Base-by-base conservation (phyloP, 2,888 invertebrate genomes). In the Tipula confusa region DNA sequence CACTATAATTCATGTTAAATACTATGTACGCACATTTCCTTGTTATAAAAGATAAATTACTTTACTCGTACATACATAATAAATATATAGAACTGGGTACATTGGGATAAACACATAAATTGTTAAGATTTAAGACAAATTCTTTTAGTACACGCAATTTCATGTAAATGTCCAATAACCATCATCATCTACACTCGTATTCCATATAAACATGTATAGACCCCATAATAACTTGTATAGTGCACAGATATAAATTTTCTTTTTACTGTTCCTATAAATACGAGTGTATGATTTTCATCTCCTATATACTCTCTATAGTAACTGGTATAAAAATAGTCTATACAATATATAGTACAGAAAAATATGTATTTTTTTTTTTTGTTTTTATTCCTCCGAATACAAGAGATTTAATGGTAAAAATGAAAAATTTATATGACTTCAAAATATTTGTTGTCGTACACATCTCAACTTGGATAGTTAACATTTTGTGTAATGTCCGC, bases 131-230 rank as follows among this genome's bases (percentile, higher is more conserved):
- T 64, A 64, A 24, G 64, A 64, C 64, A 64, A 64, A 64, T 18
- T 64, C 64, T 64, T 24, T 24, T 64, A 64, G 64, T 64, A 64
- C 64, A 64, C 64, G 64, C 64, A 64, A 64, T 64, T 64, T 64
- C 64, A 64, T 64, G 64, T 64, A 64, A 64, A 64, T 64, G 64
- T 64, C 64, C 64, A 64, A 64, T 64, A 64, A 64, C 64, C 64
- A 64, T 64, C 64, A 64, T 64, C 64, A 64, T 64, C 9, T 64
- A 64, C 64, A 64, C 64, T 64, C 24, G 9, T 18, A 24, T 24
- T n/a, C n/a, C 24, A 24, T 64, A 9, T 43, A 15, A 33, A 33
- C 33, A 5, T 15, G 15, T 15, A 43, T 64, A 64, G 64, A 64
- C 64, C 64, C n/a, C 24, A 9, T 64, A 64, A 64, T 64, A 64